phyloP scores from a whole-genome alignment of 1,140 invertebrate species.

The Sycophila sp. region DNA sequence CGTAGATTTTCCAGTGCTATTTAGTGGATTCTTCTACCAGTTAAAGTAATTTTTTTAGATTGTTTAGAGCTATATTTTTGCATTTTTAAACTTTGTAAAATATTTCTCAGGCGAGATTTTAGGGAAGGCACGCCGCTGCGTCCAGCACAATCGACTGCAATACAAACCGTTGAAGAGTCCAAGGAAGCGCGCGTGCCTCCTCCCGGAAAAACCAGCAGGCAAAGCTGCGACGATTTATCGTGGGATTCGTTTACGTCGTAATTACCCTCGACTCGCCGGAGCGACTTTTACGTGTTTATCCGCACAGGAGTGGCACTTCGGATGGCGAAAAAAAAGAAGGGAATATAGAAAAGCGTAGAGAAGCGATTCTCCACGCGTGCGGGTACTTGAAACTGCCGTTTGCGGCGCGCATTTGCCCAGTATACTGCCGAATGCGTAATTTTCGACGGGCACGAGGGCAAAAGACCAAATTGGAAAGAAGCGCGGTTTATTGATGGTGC shows the following conservation, averaged over 20 bases:
- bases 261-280: background rate
- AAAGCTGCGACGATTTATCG: background rate
- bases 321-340: background rate
- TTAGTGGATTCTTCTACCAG: too few species aligned
- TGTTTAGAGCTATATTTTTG: too few species aligned
- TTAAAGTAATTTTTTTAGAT: too few species aligned
- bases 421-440: background rate
- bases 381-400: background rate
- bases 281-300: background rate
- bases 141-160: too few species aligned
- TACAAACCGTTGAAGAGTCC: too few species aligned
- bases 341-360: background rate
- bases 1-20: too few species aligned
- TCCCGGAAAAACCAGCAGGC: too few species aligned
- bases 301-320: background rate
- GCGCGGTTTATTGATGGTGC: slow-evolving; percentile 4
- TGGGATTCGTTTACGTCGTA: slow-evolving; percentile 3
- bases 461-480: too few species aligned
- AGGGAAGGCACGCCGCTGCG: too few species aligned
- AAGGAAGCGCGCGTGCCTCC: too few species aligned
- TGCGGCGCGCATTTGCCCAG: background rate
- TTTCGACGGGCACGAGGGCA: background rate
- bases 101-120: too few species aligned
- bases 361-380: background rate
- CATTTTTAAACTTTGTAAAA: too few species aligned